A percentile compares a stretch with the other conserved stretches of the same genome.
Evolutionary conservation across 1,140 invertebrate species (phyloP).

Genomic region (Thalassaphorura encarpata): DNA sequence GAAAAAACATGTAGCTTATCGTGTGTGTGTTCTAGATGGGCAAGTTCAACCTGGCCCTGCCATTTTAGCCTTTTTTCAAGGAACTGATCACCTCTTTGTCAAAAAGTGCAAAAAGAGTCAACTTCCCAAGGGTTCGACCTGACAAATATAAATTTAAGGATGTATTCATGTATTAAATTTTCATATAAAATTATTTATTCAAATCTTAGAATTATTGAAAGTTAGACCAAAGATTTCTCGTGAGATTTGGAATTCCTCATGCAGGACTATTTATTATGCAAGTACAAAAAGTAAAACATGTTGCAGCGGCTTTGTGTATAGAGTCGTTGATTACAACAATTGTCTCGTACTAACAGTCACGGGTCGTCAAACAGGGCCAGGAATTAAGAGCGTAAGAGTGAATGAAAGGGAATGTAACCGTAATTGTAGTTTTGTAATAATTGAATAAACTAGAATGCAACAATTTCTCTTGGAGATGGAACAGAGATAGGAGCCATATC

Average conservation of each 20-base stretch:
- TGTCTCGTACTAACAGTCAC: neutral
- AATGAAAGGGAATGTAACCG: neutral
- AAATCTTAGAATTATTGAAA: neutral
- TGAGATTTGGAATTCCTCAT: slow-evolving; percentile 13
- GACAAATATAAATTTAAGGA: neutral
- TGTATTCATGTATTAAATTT: neutral
- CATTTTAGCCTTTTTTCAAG: slow-evolving; percentile 5
- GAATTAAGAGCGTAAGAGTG: neutral
- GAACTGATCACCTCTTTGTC: slow-evolving; percentile 15
- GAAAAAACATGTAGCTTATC: no score
- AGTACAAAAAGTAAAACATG: neutral
- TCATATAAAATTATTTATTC: neutral
- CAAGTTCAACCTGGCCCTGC: no score
- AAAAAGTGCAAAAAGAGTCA: slow-evolving; percentile 14
- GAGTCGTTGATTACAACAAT: slow-evolving; percentile 16
- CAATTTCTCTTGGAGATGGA: neutral
- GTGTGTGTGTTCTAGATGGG: no score
- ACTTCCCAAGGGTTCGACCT: neutral
- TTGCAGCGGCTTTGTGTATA: slow-evolving; percentile 5
- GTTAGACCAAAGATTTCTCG: neutral
- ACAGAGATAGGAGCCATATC: slow-evolving; percentile 9
- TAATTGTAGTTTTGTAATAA: slow-evolving; percentile 9
- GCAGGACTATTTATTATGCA: slow-evolving; percentile 14
- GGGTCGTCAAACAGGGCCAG: slow-evolving; percentile 11
- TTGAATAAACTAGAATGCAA: no score